Base-by-base conservation (phyloP, 64 coral and sea anemone genomes). In the Dendronephthya gigantea region DNA sequence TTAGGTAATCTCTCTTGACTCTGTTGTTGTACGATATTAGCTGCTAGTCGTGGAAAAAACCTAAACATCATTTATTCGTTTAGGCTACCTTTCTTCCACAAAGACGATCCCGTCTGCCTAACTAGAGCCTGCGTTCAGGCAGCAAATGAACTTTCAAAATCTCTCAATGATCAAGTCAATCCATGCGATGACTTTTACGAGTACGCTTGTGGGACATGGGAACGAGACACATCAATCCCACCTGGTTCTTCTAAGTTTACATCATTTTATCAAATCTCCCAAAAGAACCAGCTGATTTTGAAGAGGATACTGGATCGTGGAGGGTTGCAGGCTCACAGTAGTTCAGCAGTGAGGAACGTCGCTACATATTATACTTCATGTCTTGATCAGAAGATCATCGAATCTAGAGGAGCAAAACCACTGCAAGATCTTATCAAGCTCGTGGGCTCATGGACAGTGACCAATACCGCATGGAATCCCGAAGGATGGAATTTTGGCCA, bases 401-500 rank as follows among this genome's bases (percentile, higher is more conserved):
- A 79, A 79, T 34, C 72, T 9, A 79, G 37, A 79, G 72, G 72
- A 34, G 72, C 72, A 36, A 39, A 36, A 35, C 72, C 72, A 33
- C 72, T 79, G 27, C 31, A 79, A 79, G 72, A 79, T 79, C 72
- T 79, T 79, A 79, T 79, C 72, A 34, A 79, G 37, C 72, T 79
- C 28, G 72, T 79, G 30, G 72, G 72, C 72, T 79, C 72, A 33
- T 79, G 72, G 72, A 79, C 72, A 19, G 37, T 79, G 31, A 79
- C 72, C 2, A 79, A 79, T 79, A 17, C 28, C 0, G 37, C 32
- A 22, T 98, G 95, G 95, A 93, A 86, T 75, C 91, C 92, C 19
- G 95, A 98, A 52, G 86, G 89, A 13, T 98, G 95, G 95, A 98
- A 98, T 83, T 98, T 98, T 65, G 95, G 91, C 12, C 95, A 92